Conservation (phyloP, 2,888 invertebrate species). For the Syritta pipiens region DNA sequence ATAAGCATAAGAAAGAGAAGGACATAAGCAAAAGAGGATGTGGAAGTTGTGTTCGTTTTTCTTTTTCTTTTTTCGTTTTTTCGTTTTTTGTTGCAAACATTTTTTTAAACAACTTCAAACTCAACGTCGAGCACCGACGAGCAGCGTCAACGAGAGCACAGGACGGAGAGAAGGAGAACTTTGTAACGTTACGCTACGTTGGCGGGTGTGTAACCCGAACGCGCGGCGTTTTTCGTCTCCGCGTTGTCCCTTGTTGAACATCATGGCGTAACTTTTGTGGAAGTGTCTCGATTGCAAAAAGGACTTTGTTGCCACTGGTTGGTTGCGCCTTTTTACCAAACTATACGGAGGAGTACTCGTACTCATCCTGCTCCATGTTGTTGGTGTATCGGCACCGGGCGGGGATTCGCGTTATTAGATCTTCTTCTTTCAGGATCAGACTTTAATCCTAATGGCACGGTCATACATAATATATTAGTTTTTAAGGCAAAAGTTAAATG, state of each 20-base stretch:
- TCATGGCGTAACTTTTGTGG: conserved; percentile 28
- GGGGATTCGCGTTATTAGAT: conserved; percentile 45
- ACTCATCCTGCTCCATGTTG: not conserved
- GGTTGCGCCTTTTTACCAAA: not conserved
- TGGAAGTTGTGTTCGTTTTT: conserved; percentile 72
- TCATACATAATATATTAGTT: conserved; percentile 68
- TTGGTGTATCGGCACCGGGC: not conserved
- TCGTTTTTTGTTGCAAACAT: conserved; percentile 17
- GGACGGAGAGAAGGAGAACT: too few species aligned
- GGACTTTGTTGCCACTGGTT: conserved; percentile 22
- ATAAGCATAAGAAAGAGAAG: conserved; percentile 33
- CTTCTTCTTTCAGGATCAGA: conserved; percentile 48
- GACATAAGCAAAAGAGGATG: conserved; percentile 70
- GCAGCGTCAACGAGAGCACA: too few species aligned
- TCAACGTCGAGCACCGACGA: too few species aligned
- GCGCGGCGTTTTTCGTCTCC: not conserved
- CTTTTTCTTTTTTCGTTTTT: conserved; percentile 32
- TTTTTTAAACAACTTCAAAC: conserved; percentile 51
- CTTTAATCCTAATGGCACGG: conserved; percentile 64
- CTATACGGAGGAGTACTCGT: too few species aligned
- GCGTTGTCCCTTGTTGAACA: not conserved
- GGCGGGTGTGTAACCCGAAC: conserved; percentile 22
- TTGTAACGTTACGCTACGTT: conserved; percentile 50
- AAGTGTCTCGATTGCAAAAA: conserved; percentile 61
- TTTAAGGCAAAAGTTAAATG: conserved; percentile 62